phyloP scores from a whole-genome alignment of 2,797 vertebrate species.

The Hozukius guyotensis region DNA sequence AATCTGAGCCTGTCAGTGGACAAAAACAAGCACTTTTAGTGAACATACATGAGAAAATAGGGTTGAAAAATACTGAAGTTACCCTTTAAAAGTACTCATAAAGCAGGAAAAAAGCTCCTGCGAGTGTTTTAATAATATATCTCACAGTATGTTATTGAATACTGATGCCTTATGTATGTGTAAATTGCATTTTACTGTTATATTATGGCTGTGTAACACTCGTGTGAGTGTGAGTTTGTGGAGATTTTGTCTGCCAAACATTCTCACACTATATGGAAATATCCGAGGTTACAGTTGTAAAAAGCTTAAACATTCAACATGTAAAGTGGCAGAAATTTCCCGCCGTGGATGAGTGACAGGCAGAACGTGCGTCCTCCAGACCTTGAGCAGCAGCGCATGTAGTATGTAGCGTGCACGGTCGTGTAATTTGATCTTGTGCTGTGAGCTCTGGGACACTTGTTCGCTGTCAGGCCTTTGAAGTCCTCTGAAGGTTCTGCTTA shows the following conservation, averaged over 20 bases:
- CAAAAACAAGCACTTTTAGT: no score
- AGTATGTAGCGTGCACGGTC: neutral
- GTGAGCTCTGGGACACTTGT: conserved; percentile 59
- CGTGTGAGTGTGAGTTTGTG: neutral
- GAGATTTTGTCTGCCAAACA: neutral
- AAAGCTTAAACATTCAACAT: conserved; percentile 3
- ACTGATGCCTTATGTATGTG: no score
- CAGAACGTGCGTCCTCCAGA: conserved; percentile 34
- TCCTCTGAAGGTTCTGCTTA: conserved; percentile 70
- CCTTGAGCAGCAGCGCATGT: conserved; percentile 33
- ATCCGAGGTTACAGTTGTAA: neutral
- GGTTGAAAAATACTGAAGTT: neutral
- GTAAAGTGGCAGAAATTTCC: conserved; percentile 15
- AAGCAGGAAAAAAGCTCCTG: neutral
- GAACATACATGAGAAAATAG: neutral
- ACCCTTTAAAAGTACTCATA: neutral
- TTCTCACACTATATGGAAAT: neutral
- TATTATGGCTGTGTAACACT: neutral
- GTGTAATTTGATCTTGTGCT: conserved; percentile 36
- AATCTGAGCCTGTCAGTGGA: no score
- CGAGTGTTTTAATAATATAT: no score
- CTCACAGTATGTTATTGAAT: no score
- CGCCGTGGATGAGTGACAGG: conserved; percentile 1
- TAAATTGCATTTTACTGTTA: no score
- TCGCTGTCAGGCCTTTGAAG: conserved; percentile 66